Base-by-base conservation (phyloP, 1,140 invertebrate species). In the Brachionus asplanchnoidis region DNA sequence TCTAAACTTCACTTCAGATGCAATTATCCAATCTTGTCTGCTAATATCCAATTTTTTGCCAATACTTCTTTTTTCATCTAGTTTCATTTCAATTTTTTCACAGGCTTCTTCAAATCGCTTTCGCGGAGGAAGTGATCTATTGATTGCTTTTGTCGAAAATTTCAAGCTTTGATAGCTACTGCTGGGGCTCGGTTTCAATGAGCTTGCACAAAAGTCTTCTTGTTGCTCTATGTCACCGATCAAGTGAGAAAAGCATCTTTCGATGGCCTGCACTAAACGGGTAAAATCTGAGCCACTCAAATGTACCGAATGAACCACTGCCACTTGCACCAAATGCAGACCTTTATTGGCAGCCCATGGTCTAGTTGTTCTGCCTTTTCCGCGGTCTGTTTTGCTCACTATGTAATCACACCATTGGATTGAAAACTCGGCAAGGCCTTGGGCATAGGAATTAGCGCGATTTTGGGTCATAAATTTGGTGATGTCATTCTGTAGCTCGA, bases 301-400 rank as follows among this genome's bases (percentile, higher is more conserved):
- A 46, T 82, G 36, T n/a, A 40, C 65, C 1, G 79, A 60, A 40
- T 82, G 53, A 7, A 7, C 9, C 9, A 60, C 32, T 4, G 79
- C 79, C 0, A 23, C 17, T 60, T 82, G 79, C 11, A 82, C 36
- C 28, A 82, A 17, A 14, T 82, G 53, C 2, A 82, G 9, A 3
- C 79, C 79, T 68, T 82, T 82, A 9, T 82, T 82, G 17, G 65
- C 79, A 14, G 79, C 28, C 79, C 79, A 82, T 1, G 79, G 79
- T 32, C 79, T 40, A 1, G 60, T 36, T 17, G 50, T 82, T 40
- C 79, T 42, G 14, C 79, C 79, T 65, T 68, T 82, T 5, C 79
- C 79, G 12, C 50, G 17, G 12, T 32, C 36, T 23, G 79, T 82
- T 12, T 65, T 82, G 20, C 60, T 68, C n/a, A 60, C 36, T 42